Conservation (phyloP, 2,113 vertebrate species). For the Apodemus speciosus region DNA sequence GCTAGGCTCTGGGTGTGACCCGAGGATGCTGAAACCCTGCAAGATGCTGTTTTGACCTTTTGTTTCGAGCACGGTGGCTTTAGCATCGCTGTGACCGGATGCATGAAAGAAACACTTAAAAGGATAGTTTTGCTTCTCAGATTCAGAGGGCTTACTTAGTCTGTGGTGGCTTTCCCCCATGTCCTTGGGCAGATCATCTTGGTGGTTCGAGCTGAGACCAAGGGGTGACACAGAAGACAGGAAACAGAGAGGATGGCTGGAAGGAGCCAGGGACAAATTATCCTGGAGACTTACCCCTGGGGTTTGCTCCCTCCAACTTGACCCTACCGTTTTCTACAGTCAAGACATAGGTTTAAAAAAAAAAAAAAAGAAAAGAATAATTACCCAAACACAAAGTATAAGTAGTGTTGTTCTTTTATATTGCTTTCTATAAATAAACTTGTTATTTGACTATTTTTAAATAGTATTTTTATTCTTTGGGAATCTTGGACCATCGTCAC, state of each 20-base stretch:
- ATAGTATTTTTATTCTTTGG: background rate
- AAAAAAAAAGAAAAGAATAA: background rate
- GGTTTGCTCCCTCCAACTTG: background rate
- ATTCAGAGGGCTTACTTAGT: background rate
- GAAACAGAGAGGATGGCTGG: background rate
- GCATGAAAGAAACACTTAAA: background rate
- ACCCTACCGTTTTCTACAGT: background rate
- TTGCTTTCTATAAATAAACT: background rate
- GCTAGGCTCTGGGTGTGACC: too few species aligned
- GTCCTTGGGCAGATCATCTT: background rate
- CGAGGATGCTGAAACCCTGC: background rate
- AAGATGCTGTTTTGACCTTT: too few species aligned
- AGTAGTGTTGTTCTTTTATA: background rate
- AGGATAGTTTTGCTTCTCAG: background rate
- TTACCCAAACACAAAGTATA: background rate
- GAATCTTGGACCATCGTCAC: background rate
- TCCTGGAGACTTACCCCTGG: background rate
- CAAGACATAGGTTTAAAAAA: background rate
- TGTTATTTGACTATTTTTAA: background rate
- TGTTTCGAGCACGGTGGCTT: background rate
- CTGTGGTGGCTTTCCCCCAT: too few species aligned
- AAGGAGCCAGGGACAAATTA: background rate
- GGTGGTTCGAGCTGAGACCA: background rate
- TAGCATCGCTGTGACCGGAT: background rate
- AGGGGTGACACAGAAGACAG: background rate